A percentile compares a stretch with the other conserved stretches of the same genome.
phyloP scores from a whole-genome alignment of 2,888 invertebrate genomes.

The Allophyes oxyacanthae region DNA sequence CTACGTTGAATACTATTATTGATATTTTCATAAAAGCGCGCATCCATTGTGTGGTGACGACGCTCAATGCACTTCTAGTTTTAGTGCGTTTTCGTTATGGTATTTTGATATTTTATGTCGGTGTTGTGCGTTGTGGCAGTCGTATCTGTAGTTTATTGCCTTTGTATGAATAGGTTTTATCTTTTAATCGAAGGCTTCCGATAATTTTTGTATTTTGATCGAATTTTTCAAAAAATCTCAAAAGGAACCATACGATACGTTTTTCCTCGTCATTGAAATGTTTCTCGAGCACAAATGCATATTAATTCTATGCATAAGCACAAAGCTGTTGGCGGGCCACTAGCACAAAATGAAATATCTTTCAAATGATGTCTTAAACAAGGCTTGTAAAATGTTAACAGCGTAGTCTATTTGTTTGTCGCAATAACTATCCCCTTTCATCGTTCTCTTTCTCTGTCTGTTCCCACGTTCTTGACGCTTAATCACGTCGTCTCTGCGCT shows the following conservation, averaged over 20 bases:
- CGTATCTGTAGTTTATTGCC: conserved; percentile 68
- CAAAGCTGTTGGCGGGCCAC: conserved; percentile 1
- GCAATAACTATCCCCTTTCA: conserved; percentile 68
- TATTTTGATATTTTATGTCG: conserved; percentile 74
- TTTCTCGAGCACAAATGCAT: background rate
- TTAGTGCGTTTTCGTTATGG: conserved; percentile 74
- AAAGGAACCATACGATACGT: no score
- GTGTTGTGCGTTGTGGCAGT: conserved; percentile 64
- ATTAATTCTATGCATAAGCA: background rate
- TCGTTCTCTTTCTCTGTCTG: conserved; percentile 72
- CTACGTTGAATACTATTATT: conserved; percentile 82
- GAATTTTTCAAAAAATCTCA: background rate
- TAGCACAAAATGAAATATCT: conserved; percentile 31
- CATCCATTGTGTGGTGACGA: conserved; percentile 73
- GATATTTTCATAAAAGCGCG: conserved; percentile 81
- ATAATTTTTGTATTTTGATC: conserved; percentile 32
- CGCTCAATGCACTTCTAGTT: conserved; percentile 71
- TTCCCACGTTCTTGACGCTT: conserved; percentile 86
- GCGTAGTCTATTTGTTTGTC: conserved; percentile 61
- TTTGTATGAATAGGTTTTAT: conserved; percentile 69
- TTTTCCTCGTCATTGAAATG: no score
- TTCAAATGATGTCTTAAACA: conserved; percentile 41
- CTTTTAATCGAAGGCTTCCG: conserved; percentile 65
- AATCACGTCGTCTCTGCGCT: conserved; percentile 81
- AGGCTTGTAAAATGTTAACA: conserved; percentile 47